Evolutionary conservation across 1,140 invertebrate genomes (phyloP), one percentile per base, ranked within the genome.

Genomic region (Gryllus bimaculatus): DNA sequence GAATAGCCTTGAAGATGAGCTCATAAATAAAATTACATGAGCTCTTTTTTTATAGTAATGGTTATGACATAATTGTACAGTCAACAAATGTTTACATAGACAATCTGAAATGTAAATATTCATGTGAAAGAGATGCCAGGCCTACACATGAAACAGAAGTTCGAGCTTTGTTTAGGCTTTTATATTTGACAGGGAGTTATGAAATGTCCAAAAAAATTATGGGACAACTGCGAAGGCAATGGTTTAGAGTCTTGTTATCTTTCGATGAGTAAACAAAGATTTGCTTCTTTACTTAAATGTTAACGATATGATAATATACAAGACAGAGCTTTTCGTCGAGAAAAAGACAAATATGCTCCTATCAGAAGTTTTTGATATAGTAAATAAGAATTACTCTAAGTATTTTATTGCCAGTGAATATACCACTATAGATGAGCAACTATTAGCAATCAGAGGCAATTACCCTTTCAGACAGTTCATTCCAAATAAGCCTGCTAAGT

Each of bases 401-500:
- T 82, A 82, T 80, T 84, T 83, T 81, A 78, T 77, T 54, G 78
- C 66, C 18, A 78, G 83, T 79, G 82, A 84, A 80, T 83, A 81
- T 80, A 18, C 85, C 7, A 86, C 85, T 76, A 81, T 89, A 80
- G 88, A 89, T 84, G 88, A 90, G 83, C 85, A 85, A 78, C 83
- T 90, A 78, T 80, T 85, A 73, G 84, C 84, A 39, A 86, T 88
- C 78, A 81, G 85, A 75, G 88, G 88, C 8, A 83, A 85, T 48
- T 89, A 87, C 81, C 83, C 84, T 54, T 89, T 89, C 83, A 82
- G 86, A 76, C 87, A 87, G 80, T 85, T 86, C 47, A 87, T 90
- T 74, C 84, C 86, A 73, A 85, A 83, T 47, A 87, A 86, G 81
- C 82, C 83, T 13, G 79, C 85, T 8, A 85, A 85, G 80, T 83